phyloP scores from a whole-genome alignment of 2,888 invertebrate genomes.

The Griposia aprilina region DNA sequence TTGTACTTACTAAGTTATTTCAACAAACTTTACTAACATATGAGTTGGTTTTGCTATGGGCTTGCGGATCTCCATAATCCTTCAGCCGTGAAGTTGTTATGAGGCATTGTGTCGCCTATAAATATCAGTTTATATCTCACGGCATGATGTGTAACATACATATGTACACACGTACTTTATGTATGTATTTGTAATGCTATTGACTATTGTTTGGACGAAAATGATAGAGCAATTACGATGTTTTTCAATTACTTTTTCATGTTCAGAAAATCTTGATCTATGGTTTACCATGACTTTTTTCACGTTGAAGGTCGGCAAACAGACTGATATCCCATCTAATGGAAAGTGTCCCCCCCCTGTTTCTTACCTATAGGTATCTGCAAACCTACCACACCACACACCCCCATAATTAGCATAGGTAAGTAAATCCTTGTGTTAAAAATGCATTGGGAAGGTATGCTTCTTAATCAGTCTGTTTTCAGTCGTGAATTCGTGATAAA shows the following conservation, averaged over 20 bases:
- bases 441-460: not conserved
- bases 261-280: no score
- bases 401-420: not conserved
- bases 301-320: not conserved
- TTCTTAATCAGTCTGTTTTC: not conserved
- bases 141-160: slow-evolving; percentile 21
- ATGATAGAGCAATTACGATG: not conserved
- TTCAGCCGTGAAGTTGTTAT: slow-evolving; percentile 32
- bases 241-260: not conserved
- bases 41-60: not conserved
- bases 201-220: slow-evolving; percentile 9
- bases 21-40: not conserved
- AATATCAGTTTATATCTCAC: slow-evolving; percentile 46
- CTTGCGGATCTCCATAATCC: slow-evolving; percentile 30
- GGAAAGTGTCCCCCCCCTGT: not conserved
- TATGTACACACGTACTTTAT: not conserved
- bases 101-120: slow-evolving; percentile 32
- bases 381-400: no score
- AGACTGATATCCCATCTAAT: not conserved
- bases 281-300: not conserved
- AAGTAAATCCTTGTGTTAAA: not conserved
- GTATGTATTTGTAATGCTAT: not conserved
- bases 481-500: not conserved
- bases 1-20: not conserved
- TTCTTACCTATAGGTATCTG: not conserved